Evolutionary conservation across 1,140 invertebrate genomes (phyloP).

Genomic region (Euwallacea fornicatus): DNA sequence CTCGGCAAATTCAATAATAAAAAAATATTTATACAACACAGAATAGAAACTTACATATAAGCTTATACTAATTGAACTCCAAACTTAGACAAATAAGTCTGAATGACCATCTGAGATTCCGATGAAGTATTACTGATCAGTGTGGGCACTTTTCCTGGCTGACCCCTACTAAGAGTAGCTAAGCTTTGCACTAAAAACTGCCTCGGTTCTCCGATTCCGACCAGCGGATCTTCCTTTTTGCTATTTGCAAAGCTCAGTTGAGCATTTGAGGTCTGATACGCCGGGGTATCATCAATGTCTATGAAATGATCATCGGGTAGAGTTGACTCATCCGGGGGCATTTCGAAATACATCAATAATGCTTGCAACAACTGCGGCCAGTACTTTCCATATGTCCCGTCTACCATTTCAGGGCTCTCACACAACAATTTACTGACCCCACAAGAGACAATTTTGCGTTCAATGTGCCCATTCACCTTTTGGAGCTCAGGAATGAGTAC

Average conservation of each 20-base stretch:
- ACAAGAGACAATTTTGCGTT: slow-evolving; percentile 86
- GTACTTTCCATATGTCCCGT: slow-evolving; percentile 64
- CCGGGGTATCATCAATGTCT: slow-evolving; percentile 81
- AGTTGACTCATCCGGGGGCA: slow-evolving; percentile 78
- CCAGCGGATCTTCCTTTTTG: slow-evolving; percentile 70
- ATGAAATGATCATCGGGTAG: slow-evolving; percentile 84
- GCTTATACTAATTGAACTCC: slow-evolving; percentile 48
- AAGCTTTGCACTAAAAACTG: slow-evolving; percentile 73
- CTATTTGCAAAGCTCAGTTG: slow-evolving; percentile 84
- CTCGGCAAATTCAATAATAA: neutral
- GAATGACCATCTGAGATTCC: slow-evolving; percentile 47
- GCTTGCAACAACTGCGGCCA: slow-evolving; percentile 70
- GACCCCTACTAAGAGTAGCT: slow-evolving; percentile 61
- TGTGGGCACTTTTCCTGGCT: slow-evolving; percentile 64
- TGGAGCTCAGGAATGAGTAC: slow-evolving; percentile 83
- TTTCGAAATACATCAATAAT: slow-evolving; percentile 84
- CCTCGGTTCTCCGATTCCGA: slow-evolving; percentile 68
- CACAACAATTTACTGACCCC: slow-evolving; percentile 85
- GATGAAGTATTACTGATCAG: slow-evolving; percentile 51
- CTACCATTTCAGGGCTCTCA: slow-evolving; percentile 68
- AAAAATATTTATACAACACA: neutral
- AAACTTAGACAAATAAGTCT: slow-evolving; percentile 51
- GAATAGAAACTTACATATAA: slow-evolving; percentile 3
- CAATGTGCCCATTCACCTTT: slow-evolving; percentile 78
- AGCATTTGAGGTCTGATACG: slow-evolving; percentile 88